Base-by-base conservation (phyloP, 2,797 vertebrate genomes). In the Streptopelia turtur region DNA sequence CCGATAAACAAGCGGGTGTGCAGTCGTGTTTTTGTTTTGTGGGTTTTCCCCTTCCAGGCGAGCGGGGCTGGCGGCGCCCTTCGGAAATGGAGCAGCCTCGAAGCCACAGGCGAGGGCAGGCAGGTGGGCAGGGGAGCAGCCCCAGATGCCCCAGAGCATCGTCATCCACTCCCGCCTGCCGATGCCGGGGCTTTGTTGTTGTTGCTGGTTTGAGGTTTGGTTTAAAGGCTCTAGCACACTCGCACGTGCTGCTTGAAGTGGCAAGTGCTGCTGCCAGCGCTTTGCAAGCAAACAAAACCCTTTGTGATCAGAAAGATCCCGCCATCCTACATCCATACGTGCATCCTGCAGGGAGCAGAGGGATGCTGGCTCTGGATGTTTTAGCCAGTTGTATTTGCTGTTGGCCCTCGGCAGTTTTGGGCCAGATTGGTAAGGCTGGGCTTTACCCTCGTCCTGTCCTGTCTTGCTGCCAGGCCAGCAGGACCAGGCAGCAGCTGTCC, bases 261-360 rank as follows among this genome's bases (percentile, higher is more conserved):
- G 21, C 0, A 35, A 63, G 78, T 9, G 83, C 80, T 60, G 89
- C 89, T 84, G 10, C 77, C 89, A 81, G 69, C 87, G 16, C 64
- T 33, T 9, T 3, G 52, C 68, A 37, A 61, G 61, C 64, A 39
- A 69, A 49, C 43, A 18, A 63, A 66, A 16, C 10, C 56, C 50
- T 6, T 10, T 0, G 15, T 39, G 59, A 13, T 9, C 65, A 10
- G 35, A 16, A 47, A 30, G n/a, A 5, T 30, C 69, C 3, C 6
- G 35, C 10, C 23, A 23, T 53, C n/a, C 50, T 3, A 12, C 20
- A 5, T 10, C 83, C 3, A 0, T 28, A 2, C 3, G 4, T 1
- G 8, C 65, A 13, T 71, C 85, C 87, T 9, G 3, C 47, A 1
- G 6, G 60, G 16, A 57, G 59, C n/a, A 5, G 25, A 6, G 45